Evolutionary conservation across 2,113 vertebrate genomes (phyloP).

Genomic region (Oxyruncus cristatus): DNA sequence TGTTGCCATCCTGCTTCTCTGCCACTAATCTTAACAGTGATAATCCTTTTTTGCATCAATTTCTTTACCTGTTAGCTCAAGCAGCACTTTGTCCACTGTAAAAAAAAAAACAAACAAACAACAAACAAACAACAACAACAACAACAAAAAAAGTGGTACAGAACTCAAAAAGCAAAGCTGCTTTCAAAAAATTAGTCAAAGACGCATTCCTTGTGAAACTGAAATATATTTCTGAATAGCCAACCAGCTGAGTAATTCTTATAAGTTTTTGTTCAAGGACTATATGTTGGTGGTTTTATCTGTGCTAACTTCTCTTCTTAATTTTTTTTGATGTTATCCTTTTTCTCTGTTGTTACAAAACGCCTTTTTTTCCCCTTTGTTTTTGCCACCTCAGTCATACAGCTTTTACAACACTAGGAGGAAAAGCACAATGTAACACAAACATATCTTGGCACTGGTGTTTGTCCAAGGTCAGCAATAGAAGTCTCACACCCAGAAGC

Average conservation of each 20-base stretch:
- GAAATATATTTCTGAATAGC: not conserved
- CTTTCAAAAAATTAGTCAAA: not conserved
- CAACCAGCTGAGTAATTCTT: not conserved
- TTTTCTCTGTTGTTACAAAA: not conserved
- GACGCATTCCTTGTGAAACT: not conserved
- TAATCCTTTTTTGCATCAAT: not conserved
- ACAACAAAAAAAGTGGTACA: not conserved
- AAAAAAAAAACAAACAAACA: not conserved
- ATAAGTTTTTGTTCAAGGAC: not conserved
- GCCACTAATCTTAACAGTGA: not conserved
- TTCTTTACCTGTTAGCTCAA: not conserved
- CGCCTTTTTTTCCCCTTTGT: not conserved
- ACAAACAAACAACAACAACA: too few species aligned
- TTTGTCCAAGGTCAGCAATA: not conserved
- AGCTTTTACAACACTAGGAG: not conserved
- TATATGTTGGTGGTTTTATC: not conserved
- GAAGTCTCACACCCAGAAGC: not conserved
- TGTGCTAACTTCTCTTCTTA: not conserved
- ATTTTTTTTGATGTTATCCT: rapidly evolving
- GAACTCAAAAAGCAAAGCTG: not conserved
- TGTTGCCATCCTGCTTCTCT: not conserved
- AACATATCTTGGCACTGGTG: not conserved
- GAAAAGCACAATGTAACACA: not conserved
- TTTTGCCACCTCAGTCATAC: not conserved
- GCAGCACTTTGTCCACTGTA: not conserved